These are phyloP conservation scores for Tenthredo amoena DNA, from an alignment of 2,888 invertebrate genomes.

Conservation along the genomic window DNA sequence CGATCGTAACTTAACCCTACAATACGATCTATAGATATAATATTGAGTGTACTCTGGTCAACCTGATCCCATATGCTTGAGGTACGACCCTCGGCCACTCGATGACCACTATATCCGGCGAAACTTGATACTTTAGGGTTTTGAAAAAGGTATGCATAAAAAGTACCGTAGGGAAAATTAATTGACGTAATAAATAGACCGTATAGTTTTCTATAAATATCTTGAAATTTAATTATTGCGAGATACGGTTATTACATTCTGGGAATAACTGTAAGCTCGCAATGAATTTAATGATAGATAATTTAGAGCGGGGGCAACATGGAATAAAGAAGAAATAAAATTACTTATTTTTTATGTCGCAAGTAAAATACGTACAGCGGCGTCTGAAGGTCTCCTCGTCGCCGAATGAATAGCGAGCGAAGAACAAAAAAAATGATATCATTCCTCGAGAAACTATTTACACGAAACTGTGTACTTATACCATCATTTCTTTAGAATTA, in stretches of 20 bases:
- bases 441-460: slow-evolving; percentile 22
- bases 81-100: slow-evolving; percentile 12
- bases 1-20: slow-evolving; percentile 16
- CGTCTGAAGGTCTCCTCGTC: background rate
- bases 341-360: background rate
- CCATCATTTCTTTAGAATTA: background rate
- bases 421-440: background rate
- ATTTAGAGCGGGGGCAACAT: slow-evolving; percentile 12
- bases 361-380: background rate
- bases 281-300: slow-evolving; percentile 15
- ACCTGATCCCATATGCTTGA: background rate
- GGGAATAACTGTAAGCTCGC: background rate
- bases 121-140: slow-evolving; percentile 9
- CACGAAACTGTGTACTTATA: background rate
- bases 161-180: background rate
- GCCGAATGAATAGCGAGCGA: slow-evolving; percentile 11
- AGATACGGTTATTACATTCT: background rate
- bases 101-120: slow-evolving; percentile 13
- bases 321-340: background rate
- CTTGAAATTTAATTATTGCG: background rate
- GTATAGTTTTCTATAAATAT: background rate
- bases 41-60: background rate
- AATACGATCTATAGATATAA: background rate
- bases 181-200: background rate
- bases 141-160: background rate